Percentiles rank a stretch among this genome's conserved stretches.
phyloP scores from a whole-genome alignment of 2,113 vertebrate genomes.

The Cervus canadensis region DNA sequence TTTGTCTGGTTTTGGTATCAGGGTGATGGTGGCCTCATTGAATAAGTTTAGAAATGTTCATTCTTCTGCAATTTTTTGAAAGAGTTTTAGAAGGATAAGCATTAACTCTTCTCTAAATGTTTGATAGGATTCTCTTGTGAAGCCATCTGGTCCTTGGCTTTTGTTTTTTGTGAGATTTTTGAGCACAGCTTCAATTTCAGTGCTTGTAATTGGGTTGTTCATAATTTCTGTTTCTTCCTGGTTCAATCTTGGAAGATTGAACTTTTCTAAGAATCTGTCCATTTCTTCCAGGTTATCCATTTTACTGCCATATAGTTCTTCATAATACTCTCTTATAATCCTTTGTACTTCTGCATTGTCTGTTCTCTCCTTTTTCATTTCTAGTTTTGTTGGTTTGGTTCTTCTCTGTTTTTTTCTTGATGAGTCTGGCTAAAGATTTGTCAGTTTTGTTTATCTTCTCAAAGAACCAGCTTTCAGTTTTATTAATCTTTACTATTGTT shows the following conservation, averaged over 20 bases:
- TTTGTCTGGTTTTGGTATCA: not conserved
- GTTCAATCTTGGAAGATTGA: not conserved
- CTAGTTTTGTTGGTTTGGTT: not conserved
- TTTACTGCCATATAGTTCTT: not conserved
- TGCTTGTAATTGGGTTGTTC: not conserved
- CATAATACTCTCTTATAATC: not conserved
- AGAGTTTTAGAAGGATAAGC: not conserved
- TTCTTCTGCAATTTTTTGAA: not conserved
- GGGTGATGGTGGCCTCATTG: accelerated
- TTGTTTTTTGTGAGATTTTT: not conserved
- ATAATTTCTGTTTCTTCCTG: not conserved
- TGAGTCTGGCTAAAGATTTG: not conserved
- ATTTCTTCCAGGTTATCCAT: not conserved
- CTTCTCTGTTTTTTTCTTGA: not conserved
- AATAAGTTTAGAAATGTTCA: not conserved
- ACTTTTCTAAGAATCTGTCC: not conserved
- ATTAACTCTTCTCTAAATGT: not conserved
- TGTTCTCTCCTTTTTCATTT: not conserved
- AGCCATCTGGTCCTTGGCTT: not conserved
- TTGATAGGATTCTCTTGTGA: not conserved
- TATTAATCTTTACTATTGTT: not conserved
- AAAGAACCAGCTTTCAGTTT: not conserved
- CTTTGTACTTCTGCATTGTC: not conserved
- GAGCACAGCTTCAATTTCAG: not conserved
- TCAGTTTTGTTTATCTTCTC: not conserved